Evolutionary conservation across 2,888 invertebrate genomes (phyloP).

Genomic region (Dastarcus helophoroides): DNA sequence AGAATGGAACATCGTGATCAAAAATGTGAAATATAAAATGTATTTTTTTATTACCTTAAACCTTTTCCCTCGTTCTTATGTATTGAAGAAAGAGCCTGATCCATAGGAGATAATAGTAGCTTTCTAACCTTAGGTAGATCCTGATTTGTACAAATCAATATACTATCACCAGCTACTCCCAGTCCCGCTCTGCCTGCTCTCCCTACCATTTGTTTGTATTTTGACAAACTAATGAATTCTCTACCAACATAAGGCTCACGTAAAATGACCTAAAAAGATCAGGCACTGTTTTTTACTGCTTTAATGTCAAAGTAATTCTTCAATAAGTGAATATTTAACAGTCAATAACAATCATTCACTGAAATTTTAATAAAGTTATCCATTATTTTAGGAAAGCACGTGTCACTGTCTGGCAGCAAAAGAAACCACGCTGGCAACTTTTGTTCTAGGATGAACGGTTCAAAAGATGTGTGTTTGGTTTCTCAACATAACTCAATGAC

Average conservation of each 20-base stretch:
- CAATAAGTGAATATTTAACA: no score
- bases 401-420: no score
- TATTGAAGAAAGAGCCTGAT: conserved; percentile 50
- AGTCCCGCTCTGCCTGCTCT: conserved; percentile 88
- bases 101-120: conserved; percentile 53
- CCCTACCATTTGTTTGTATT: conserved; percentile 94
- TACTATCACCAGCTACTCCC: conserved; percentile 73
- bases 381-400: no score
- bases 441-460: no score
- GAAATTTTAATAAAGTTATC: no score
- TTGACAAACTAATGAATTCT: conserved; percentile 59
- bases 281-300: no score
- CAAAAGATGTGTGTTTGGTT: no score
- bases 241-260: conserved; percentile 74
- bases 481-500: no score
- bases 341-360: no score
- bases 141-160: conserved; percentile 58
- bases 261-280: conserved; percentile 55
- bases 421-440: no score
- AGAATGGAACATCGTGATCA: conserved; percentile 17
- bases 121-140: conserved; percentile 48
- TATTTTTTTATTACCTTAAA: conserved; percentile 35
- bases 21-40: conserved; percentile 1
- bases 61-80: conserved; percentile 43
- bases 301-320: no score